A percentile compares a stretch with the other conserved stretches of the same genome.
Conservation (phyloP, 2,888 invertebrate genomes). For the Iselma pallidipennis region DNA sequence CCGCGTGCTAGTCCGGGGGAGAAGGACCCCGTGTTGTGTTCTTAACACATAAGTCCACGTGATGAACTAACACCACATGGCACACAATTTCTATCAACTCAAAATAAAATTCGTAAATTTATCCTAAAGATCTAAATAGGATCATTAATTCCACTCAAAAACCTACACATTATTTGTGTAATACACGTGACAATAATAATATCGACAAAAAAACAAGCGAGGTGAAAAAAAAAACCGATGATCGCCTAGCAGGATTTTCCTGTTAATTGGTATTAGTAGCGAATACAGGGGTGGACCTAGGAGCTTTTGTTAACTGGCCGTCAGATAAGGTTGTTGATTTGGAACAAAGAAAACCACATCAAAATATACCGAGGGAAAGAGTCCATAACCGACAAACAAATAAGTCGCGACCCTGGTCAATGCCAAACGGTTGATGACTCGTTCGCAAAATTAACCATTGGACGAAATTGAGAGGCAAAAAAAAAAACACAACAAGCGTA, state of each 20-base stretch:
- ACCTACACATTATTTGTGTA: neutral
- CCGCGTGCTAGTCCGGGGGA: slow-evolving; percentile 10
- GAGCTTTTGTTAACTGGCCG: neutral
- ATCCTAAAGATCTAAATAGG: neutral
- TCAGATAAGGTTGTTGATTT: slow-evolving; percentile 6
- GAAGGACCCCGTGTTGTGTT: slow-evolving; percentile 14
- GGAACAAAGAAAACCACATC: slow-evolving; percentile 33
- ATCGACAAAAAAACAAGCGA: neutral
- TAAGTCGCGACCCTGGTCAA: slow-evolving; percentile 52
- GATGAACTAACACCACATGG: slow-evolving; percentile 3
- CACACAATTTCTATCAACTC: neutral
- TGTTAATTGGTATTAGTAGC: too few relatives aligned
- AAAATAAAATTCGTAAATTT: neutral
- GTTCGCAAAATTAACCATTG: slow-evolving; percentile 50
- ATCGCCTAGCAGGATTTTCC: too few relatives aligned
- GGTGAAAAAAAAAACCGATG: too few relatives aligned
- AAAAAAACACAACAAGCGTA: slow-evolving; percentile 23
- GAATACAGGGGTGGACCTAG: too few relatives aligned
- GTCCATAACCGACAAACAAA: slow-evolving; percentile 32
- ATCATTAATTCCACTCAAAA: neutral
- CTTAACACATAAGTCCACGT: slow-evolving; percentile 10
- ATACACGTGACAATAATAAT: neutral
- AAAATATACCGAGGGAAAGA: slow-evolving; percentile 26
- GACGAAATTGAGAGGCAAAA: slow-evolving; percentile 3
- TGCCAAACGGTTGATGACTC: slow-evolving; percentile 58